Percentiles rank a stretch among this genome's conserved stretches.
Conservation (phyloP, 2,888 invertebrate species). For the Perizoma affinitatum region DNA sequence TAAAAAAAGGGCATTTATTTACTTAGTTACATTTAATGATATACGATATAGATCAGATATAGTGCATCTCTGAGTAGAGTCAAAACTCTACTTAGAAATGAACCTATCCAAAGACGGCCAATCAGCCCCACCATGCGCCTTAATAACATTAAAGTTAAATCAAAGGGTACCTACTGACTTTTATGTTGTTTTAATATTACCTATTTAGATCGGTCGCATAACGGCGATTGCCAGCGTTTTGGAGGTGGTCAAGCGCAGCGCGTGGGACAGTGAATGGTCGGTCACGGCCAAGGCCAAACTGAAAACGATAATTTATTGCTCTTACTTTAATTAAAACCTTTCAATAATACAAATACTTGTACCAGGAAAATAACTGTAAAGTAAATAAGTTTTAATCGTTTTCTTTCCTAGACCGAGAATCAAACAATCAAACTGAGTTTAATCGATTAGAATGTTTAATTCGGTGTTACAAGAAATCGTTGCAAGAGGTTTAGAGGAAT, state of each 20-base stretch:
- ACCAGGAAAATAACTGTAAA: neutral
- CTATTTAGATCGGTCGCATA: constrained; percentile 43
- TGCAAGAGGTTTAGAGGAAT: constrained; percentile 65
- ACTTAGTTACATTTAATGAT: too few relatives aligned
- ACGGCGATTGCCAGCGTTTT: constrained; percentile 49
- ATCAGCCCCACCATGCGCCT: neutral
- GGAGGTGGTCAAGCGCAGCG: constrained; percentile 67
- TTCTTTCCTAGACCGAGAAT: too few relatives aligned
- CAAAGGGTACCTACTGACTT: constrained; percentile 5
- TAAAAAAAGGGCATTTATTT: too few relatives aligned
- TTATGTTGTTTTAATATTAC: constrained; percentile 14
- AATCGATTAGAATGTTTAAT: constrained; percentile 61
- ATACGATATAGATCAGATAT: too few relatives aligned
- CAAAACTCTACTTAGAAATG: too few relatives aligned
- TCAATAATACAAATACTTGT: neutral
- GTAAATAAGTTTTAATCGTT: too few relatives aligned
- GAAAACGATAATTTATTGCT: constrained; percentile 24
- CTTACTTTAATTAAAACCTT: neutral
- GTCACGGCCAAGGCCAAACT: constrained; percentile 79
- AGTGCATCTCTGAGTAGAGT: too few relatives aligned
- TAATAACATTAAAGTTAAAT: constrained; percentile 2
- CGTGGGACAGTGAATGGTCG: constrained; percentile 72
- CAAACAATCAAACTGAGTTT: too few relatives aligned
- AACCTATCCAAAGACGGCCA: too few relatives aligned
- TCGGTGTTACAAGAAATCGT: constrained; percentile 72